Percentiles rank a stretch among this genome's conserved stretches.
These are phyloP conservation scores for Caenorhabditis inopinata DNA, from an alignment of 1,140 invertebrate genomes.

Conservation along the genomic window DNA sequence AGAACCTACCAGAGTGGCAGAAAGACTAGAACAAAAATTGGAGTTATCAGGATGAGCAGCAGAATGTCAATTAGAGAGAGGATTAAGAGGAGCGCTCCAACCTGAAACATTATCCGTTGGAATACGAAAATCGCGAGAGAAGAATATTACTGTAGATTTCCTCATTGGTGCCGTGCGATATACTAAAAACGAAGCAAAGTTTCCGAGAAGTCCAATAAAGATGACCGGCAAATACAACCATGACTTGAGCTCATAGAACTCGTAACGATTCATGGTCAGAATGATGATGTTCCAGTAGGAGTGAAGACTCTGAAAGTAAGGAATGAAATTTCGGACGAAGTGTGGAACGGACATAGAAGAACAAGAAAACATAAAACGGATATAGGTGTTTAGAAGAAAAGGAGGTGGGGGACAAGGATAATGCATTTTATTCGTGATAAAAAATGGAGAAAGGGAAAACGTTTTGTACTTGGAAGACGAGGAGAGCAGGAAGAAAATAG, in stretches of 20 bases:
- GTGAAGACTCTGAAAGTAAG: background rate
- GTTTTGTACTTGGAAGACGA: slow-evolving; percentile 15
- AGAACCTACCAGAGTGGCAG: slow-evolving; percentile 18
- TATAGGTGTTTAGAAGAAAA: background rate
- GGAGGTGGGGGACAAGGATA: background rate
- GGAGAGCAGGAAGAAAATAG: background rate
- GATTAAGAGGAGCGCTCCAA: background rate
- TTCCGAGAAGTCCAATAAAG: slow-evolving; percentile 8
- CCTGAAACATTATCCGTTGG: background rate
- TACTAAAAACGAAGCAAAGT: slow-evolving; percentile 11
- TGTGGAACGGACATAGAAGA: slow-evolving; percentile 19
- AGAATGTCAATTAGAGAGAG: slow-evolving; percentile 25
- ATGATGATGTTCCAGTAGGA: background rate
- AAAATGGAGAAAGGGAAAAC: background rate
- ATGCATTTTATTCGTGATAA: slow-evolving; percentile 25
- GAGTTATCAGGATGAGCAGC: slow-evolving; percentile 16
- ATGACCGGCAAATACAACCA: background rate
- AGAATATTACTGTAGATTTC: slow-evolving; percentile 25
- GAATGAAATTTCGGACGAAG: background rate
- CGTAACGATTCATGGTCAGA: slow-evolving; percentile 25
- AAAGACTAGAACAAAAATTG: slow-evolving; percentile 24
- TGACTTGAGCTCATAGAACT: slow-evolving; percentile 15
- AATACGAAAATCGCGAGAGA: too few species aligned
- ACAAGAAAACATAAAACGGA: background rate
- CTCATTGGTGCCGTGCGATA: slow-evolving; percentile 15